These are phyloP conservation scores for Romanogobio albipinnatus DNA, from an alignment of 2,113 vertebrate genomes.

Conservation along the genomic window DNA sequence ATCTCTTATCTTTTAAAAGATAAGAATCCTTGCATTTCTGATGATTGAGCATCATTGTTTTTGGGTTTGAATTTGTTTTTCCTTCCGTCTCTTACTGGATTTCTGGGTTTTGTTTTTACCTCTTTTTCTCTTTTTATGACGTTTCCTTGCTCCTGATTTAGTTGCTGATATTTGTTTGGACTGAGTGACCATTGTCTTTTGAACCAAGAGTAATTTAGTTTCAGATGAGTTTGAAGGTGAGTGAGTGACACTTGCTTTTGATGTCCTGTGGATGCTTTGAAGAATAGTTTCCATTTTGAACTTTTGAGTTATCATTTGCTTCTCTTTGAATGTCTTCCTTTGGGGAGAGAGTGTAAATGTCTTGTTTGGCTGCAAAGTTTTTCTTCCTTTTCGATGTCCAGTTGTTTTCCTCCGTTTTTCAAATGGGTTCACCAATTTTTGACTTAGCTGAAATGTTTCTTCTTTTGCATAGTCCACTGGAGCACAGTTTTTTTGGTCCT, in stretches of 20 bases:
- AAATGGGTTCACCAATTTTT: constrained; percentile 54
- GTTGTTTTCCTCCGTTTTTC: constrained; percentile 45
- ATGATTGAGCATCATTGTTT: not conserved
- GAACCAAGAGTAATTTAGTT: constrained; percentile 11
- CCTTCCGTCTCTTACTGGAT: not conserved
- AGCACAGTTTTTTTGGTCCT: constrained; percentile 31
- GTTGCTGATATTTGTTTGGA: not conserved
- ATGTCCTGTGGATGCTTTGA: not conserved
- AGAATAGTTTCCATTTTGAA: not conserved
- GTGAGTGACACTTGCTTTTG: not conserved
- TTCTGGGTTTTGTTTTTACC: constrained; percentile 29
- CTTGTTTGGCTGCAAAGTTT: not conserved
- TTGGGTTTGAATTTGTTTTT: constrained; percentile 15
- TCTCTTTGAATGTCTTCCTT: not conserved
- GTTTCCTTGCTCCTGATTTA: not conserved
- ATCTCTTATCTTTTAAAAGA: no score
- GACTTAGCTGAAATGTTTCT: constrained; percentile 53
- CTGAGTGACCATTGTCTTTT: constrained; percentile 37
- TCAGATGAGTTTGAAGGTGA: not conserved
- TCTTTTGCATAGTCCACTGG: constrained; percentile 50
- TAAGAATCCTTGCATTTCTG: no score
- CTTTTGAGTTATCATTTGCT: not conserved
- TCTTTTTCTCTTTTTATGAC: not conserved
- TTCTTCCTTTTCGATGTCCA: not conserved
- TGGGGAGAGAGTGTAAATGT: constrained; percentile 1